These are phyloP conservation scores for Ranitomeya variabilis DNA, from an alignment of 2,113 vertebrate genomes.

Conservation along the genomic window DNA sequence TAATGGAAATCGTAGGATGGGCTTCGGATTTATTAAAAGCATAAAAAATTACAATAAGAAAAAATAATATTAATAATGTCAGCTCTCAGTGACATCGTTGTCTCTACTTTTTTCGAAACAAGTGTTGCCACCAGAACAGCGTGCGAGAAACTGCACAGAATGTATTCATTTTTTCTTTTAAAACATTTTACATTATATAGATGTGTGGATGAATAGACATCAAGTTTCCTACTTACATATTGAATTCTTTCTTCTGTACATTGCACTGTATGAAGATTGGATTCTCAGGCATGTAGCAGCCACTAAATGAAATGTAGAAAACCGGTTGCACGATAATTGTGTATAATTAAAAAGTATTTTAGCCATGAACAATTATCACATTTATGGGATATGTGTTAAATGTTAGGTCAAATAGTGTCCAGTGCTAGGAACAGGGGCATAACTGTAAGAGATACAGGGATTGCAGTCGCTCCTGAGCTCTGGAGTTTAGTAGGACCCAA, in stretches of 20 bases:
- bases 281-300: slow-evolving; percentile 74
- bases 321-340: background rate
- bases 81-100: no score
- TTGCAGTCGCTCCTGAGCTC: no score
- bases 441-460: no score
- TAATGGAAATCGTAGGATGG: no score
- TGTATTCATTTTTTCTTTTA: no score
- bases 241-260: slow-evolving; percentile 33
- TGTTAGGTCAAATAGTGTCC: background rate
- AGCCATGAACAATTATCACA: background rate
- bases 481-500: no score
- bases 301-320: slow-evolving; percentile 63
- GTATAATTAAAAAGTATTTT: background rate
- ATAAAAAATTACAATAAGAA: no score
- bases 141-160: no score
- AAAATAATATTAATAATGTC: no score
- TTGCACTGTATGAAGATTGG: slow-evolving; percentile 75
- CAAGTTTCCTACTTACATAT: slow-evolving; percentile 62
- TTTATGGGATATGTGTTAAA: background rate
- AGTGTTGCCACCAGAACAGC: no score
- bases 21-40: no score
- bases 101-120: no score
- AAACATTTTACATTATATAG: background rate
- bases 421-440: background rate
- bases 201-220: background rate